A percentile compares a stretch with the other conserved stretches of the same genome.
Evolutionary conservation across 2,888 invertebrate species (phyloP).

Genomic region (Cephus runcator): DNA sequence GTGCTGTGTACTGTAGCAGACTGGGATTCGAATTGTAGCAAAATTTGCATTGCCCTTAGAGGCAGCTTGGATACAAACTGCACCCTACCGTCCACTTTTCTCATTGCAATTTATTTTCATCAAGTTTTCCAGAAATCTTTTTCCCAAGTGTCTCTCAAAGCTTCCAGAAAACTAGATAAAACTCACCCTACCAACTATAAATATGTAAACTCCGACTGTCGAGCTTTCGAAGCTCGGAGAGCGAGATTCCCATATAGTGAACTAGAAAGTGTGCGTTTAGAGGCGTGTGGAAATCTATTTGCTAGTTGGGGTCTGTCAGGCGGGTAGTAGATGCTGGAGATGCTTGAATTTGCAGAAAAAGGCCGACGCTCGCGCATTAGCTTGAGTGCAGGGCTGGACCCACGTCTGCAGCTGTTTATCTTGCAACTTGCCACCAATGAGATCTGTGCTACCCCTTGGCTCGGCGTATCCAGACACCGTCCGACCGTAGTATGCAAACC

Average conservation of each 20-base stretch:
- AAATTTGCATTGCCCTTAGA: not conserved
- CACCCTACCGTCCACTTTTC: not conserved
- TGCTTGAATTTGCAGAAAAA: constrained; percentile 21
- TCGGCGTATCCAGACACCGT: not conserved
- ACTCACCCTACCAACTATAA: not conserved
- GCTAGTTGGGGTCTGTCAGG: not conserved
- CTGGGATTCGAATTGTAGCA: not conserved
- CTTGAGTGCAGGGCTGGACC: constrained; percentile 18
- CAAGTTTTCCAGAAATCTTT: not conserved
- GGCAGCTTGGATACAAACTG: not conserved
- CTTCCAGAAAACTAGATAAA: not conserved
- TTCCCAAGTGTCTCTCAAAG: not conserved
- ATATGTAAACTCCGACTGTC: not conserved
- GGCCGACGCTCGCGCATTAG: constrained; percentile 24
- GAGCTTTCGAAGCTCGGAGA: not conserved
- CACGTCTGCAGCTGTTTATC: constrained; percentile 30
- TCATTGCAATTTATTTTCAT: not conserved
- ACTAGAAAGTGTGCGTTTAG: not conserved
- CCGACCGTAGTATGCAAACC: constrained; percentile 13
- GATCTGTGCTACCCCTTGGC: constrained; percentile 4
- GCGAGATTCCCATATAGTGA: not conserved
- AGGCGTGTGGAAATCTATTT: not conserved
- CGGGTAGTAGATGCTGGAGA: constrained; percentile 3
- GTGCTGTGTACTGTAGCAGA: not conserved
- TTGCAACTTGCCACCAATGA: constrained; percentile 30